phyloP scores from a whole-genome alignment of 2,888 invertebrate genomes.

The Heliconius ethilla region DNA sequence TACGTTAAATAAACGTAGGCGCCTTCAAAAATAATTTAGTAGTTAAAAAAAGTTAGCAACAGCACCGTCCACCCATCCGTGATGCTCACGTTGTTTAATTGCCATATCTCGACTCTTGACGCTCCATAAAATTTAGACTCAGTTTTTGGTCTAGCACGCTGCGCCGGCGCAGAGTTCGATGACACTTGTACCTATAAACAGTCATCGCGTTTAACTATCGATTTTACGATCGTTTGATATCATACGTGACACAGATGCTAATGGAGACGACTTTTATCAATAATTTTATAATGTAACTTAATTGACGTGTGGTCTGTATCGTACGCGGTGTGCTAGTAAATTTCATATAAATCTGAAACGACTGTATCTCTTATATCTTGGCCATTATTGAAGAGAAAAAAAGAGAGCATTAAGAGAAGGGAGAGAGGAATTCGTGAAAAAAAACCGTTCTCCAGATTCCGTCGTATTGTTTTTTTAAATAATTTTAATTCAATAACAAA shows the following conservation, averaged over 20 bases:
- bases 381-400: too few species aligned
- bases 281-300: neutral
- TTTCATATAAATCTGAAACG: too few species aligned
- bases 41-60: slow-evolving; percentile 40
- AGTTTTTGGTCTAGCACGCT: slow-evolving; percentile 56
- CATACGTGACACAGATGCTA: slow-evolving; percentile 18
- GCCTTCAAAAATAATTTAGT: neutral
- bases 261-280: slow-evolving; percentile 6
- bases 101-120: slow-evolving; percentile 71
- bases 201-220: slow-evolving; percentile 36
- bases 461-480: neutral
- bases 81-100: slow-evolving; percentile 69
- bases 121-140: slow-evolving; percentile 77
- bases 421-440: neutral
- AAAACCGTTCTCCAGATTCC: neutral
- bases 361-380: too few species aligned
- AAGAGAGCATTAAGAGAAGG: neutral
- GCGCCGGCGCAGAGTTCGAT: slow-evolving; percentile 66
- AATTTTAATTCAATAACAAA: neutral
- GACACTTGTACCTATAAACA: slow-evolving; percentile 52
- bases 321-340: too few species aligned
- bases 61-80: slow-evolving; percentile 58
- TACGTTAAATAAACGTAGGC: neutral
- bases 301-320: neutral
- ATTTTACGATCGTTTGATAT: slow-evolving; percentile 19